Evolutionary conservation across 2,113 vertebrate genomes (phyloP), one percentile per base, ranked within the genome.

Genomic region (Oncorhynchus nerka): DNA sequence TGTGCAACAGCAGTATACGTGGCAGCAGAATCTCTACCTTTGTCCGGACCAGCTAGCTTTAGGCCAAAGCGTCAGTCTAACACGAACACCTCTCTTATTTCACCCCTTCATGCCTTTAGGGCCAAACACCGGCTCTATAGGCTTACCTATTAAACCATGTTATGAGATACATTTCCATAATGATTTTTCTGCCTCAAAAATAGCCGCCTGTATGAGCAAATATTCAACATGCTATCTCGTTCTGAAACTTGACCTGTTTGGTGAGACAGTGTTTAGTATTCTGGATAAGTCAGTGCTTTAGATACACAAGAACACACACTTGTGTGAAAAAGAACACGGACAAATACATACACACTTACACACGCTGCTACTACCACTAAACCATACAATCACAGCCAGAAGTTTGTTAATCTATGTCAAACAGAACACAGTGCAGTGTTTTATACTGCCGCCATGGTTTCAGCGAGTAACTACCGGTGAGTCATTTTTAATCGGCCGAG

Each of bases 381-480:
- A 73, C 84, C 84, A 86, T 79, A 81, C 81, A 72, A 86, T 83
- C 71, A 75, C 79, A 84, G 85, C 81, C 83, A 87, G 82, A 86
- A 68, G 71, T 76, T 3, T 73, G 51, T 79, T 82, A 77, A 81
- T 85, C 86, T 84, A 79, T 79, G 79, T 74, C 26, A 55, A 75
- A 83, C 72, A 80, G 80, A 87, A 79, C 78, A 77, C 78, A n/a
- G 5, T 88, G 84, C 86, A n/a, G 19, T 87, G 84, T 85, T 90
- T 87, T 71, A 79, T 77, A 88, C 85, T 85, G 87, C 88, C 90
- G 82, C 85, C 89, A 79, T 89, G 91, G 68, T 85, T 66, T 70
- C 55, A 4, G 2, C 8, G 3, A n/a, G 26, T 1, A 72, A 59
- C 51, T 28, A 20, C 70, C 32, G 28, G 11, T 20, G 19, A 30